Evolutionary conservation across 1,140 invertebrate genomes (phyloP).

Genomic region (Magallana angulata): DNA sequence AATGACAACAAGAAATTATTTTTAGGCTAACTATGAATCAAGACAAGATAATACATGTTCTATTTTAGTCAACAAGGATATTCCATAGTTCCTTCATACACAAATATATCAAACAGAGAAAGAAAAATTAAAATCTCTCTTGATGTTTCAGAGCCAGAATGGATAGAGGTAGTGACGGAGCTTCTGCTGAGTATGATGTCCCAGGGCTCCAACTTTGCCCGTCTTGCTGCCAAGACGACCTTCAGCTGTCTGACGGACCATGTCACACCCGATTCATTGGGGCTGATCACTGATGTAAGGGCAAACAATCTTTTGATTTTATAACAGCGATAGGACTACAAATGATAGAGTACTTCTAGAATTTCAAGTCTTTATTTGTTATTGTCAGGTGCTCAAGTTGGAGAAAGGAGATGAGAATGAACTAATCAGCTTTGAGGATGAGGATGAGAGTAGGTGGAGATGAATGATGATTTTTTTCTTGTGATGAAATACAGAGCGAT

Average conservation of each 20-base stretch:
- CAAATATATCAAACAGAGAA: too few species aligned
- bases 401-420: slow-evolving; percentile 16
- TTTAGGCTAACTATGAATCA: neutral
- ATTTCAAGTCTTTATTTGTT: neutral
- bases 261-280: slow-evolving; percentile 85
- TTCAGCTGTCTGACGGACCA: slow-evolving; percentile 86
- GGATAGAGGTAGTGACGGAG: slow-evolving; percentile 90
- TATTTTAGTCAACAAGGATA: too few species aligned
- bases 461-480: too few species aligned
- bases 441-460: neutral
- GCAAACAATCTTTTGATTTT: neutral
- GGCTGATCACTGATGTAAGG: slow-evolving; percentile 85
- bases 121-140: too few species aligned
- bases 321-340: too few species aligned
- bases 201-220: slow-evolving; percentile 84
- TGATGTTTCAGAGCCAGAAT: slow-evolving; percentile 82
- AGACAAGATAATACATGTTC: neutral
- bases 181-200: slow-evolving; percentile 84
- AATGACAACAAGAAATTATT: neutral
- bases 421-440: slow-evolving; percentile 36
- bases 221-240: slow-evolving; percentile 86
- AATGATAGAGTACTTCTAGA: too few species aligned
- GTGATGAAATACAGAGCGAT: too few species aligned
- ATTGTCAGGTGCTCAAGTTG: neutral
- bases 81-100: too few species aligned